Percentiles rank a stretch among this genome's conserved stretches.
These are phyloP conservation scores for Lamellibrachia satsuma DNA, from an alignment of 2,888 invertebrate species.

Conservation along the genomic window DNA sequence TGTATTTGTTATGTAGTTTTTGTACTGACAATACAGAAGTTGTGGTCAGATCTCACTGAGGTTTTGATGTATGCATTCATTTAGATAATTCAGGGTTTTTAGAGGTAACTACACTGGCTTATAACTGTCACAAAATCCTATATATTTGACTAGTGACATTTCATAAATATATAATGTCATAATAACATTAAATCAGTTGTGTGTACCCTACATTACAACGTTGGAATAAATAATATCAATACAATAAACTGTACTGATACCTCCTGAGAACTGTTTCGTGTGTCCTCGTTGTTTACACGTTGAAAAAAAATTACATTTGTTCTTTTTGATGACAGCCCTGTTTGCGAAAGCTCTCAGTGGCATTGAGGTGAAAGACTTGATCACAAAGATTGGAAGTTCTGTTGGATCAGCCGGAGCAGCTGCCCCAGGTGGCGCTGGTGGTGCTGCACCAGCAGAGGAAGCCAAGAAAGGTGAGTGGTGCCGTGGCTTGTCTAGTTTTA, in stretches of 20 bases:
- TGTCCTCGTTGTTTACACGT: conserved; percentile 14
- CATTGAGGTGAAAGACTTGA: conserved; percentile 89
- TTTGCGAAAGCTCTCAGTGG: conserved; percentile 97
- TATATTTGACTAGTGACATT: neutral
- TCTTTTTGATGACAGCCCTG: conserved; percentile 67
- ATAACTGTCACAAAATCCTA: neutral
- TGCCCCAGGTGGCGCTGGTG: conserved; percentile 50
- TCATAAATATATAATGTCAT: neutral
- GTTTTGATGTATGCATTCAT: too few species aligned
- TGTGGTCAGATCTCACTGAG: neutral
- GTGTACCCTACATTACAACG: too few species aligned
- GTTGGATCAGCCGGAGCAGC: conserved; percentile 83
- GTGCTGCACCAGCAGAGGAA: conserved; percentile 3
- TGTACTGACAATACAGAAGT: neutral
- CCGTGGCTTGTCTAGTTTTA: neutral
- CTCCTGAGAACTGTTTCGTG: neutral
- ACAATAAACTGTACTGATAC: too few species aligned
- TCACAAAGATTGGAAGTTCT: conserved; percentile 91
- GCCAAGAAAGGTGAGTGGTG: neutral
- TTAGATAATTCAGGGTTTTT: too few species aligned
- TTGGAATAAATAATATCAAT: neutral
- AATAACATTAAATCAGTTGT: neutral
- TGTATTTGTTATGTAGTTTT: conserved; percentile 18
- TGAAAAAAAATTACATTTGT: neutral
- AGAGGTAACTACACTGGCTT: neutral